Evolutionary conservation across 2,888 invertebrate species (phyloP), one percentile per base, ranked within the genome.

Genomic region (Catocala fraxini): DNA sequence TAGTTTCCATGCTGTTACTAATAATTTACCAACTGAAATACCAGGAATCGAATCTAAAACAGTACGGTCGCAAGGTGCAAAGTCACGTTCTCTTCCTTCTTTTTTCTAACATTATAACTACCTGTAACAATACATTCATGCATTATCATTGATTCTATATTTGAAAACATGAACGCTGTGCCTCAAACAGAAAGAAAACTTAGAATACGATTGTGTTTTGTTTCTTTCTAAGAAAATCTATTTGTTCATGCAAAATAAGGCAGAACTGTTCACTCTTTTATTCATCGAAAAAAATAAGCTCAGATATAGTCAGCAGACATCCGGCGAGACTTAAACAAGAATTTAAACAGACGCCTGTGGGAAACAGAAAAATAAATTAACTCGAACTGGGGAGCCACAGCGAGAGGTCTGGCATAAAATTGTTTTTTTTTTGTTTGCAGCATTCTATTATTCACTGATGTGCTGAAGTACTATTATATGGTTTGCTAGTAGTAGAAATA

Each of bases 191-290:
- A n/a, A 12, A n/a, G 6, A 3, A 12, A 45, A 47, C 25, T 15
- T 13, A 47, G 10, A 45, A 47, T 9, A 47, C 15, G 9, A 25
- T 9, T 10, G 10, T 25, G 15, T 47, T 47, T 47, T 47, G 25
- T 25, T 47, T 11, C 34, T 51, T 63, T 47, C 41, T 48, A 15
- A 54, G 52, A 54, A 62, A 65, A 68, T 67, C 56, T 68, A 68
- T 72, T 75, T 72, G 65, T 72, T 76, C 77, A 75, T 76, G 73
- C 65, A 77, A 77, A 80, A 58, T 63, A 51, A 56, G 25, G 56
- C 69, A 51, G 35, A 70, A 69, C 61, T 57, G 54, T 69, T 58
- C 55, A 53, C 53, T 70, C 56, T 68, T 68, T 64, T 65, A 65
- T 71, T 70, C 54, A 68, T 68, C 6, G 52, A 12, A 53, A 57